Percentiles rank a stretch among this genome's conserved stretches.
phyloP scores from a whole-genome alignment of 2,797 vertebrate species.

The Pangasius macronema region DNA sequence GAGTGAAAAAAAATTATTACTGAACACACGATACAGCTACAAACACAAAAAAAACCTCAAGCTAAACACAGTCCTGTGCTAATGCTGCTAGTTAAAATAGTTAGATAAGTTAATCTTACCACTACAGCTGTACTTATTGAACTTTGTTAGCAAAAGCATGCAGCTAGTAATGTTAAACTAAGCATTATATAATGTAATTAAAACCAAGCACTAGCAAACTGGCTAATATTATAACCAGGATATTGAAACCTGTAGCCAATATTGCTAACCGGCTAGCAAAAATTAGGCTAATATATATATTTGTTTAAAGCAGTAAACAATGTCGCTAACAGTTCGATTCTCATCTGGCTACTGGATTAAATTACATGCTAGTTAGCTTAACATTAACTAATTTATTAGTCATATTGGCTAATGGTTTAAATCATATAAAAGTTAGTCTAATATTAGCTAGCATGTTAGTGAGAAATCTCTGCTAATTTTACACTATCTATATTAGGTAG shows the following conservation, averaged over 20 bases:
- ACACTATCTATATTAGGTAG: neutral
- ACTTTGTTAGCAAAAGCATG: neutral
- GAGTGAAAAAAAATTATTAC: constrained; percentile 57
- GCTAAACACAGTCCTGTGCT: neutral
- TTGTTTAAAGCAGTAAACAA: neutral
- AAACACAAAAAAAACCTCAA: neutral
- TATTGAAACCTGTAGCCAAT: neutral
- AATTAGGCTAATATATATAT: neutral
- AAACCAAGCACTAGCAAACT: neutral
- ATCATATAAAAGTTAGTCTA: neutral
- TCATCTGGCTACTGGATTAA: too few relatives aligned
- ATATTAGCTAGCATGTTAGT: neutral
- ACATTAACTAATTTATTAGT: too few relatives aligned
- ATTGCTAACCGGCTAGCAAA: neutral
- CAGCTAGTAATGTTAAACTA: neutral
- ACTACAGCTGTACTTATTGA: neutral
- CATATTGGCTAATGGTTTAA: too few relatives aligned
- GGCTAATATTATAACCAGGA: neutral
- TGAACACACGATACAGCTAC: neutral
- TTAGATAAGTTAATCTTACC: neutral
- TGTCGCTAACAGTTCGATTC: neutral
- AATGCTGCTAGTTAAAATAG: neutral
- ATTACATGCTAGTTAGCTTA: neutral
- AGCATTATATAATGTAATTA: neutral
- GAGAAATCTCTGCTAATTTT: neutral